phyloP scores from a whole-genome alignment of 2,797 vertebrate species.

The Alectoris magna region DNA sequence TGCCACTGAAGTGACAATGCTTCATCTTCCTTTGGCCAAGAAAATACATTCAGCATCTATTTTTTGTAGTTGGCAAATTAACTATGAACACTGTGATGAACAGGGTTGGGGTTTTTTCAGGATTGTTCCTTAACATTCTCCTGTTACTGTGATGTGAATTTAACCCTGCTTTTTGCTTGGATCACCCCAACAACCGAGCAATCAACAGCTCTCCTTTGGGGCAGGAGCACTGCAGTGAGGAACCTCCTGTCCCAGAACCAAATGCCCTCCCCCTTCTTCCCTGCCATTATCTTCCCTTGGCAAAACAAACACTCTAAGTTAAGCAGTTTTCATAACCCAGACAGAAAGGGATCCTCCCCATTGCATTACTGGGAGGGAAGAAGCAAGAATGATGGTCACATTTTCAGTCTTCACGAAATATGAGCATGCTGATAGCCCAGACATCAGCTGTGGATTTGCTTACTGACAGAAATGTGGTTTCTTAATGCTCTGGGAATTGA shows the following conservation, averaged over 20 bases:
- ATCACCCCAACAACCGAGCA: neutral
- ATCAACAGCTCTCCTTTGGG: neutral
- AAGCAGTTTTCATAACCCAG: neutral
- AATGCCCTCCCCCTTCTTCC: rapidly evolving
- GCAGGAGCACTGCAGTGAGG: neutral
- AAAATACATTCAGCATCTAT: neutral
- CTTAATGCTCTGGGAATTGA: neutral
- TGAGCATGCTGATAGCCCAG: neutral
- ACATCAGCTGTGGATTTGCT: neutral
- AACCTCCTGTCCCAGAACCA: neutral
- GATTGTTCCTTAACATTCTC: neutral
- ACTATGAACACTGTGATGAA: neutral
- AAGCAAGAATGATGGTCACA: rapidly evolving
- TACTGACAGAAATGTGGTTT: neutral
- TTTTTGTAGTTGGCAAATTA: neutral
- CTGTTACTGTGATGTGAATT: neutral
- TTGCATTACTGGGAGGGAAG: neutral
- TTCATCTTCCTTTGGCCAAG: neutral
- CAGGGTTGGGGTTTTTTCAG: neutral
- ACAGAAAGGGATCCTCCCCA: neutral
- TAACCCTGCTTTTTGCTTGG: neutral
- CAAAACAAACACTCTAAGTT: neutral
- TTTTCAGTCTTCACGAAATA: neutral
- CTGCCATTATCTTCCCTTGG: neutral
- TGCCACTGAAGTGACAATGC: neutral